Evolutionary conservation across 2,797 vertebrate genomes (phyloP).

Genomic region (Furcifer pardalis): DNA sequence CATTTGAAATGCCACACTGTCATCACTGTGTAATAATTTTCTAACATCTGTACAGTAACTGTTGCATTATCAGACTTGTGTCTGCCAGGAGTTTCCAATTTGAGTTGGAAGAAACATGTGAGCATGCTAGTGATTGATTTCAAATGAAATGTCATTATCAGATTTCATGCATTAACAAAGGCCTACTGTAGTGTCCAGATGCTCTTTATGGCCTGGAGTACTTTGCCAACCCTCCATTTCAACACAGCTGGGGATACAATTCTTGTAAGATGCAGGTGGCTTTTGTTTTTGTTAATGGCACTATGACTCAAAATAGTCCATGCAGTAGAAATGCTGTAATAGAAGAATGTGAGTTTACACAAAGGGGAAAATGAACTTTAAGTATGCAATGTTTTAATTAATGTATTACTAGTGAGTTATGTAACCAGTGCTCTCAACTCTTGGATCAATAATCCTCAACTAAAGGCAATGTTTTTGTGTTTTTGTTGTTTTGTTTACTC

Average conservation of each 20-base stretch:
- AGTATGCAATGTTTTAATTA: background rate
- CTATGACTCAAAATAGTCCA: background rate
- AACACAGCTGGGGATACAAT: slow-evolving; percentile 5
- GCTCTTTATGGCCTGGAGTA: slow-evolving; percentile 16
- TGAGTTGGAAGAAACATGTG: slow-evolving; percentile 3
- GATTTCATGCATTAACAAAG: slow-evolving; percentile 17
- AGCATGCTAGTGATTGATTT: slow-evolving; percentile 1
- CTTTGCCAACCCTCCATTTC: slow-evolving; percentile 12
- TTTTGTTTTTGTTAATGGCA: no score
- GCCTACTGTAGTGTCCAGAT: background rate
- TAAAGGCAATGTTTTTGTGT: background rate
- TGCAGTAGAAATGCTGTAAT: background rate
- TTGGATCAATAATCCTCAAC: background rate
- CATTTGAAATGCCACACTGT: background rate
- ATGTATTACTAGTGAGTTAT: background rate
- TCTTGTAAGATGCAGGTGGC: no score
- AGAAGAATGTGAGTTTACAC: background rate
- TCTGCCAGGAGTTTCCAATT: background rate
- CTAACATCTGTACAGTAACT: background rate
- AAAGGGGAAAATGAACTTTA: background rate
- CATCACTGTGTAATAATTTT: background rate
- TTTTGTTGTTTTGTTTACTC: no score
- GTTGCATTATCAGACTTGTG: background rate
- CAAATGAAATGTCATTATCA: slow-evolving; percentile 26
- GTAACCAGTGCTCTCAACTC: background rate